Base-by-base conservation (phyloP, 53 echinoderm and acorn worm genomes). In the Apostichopus leukothele region DNA sequence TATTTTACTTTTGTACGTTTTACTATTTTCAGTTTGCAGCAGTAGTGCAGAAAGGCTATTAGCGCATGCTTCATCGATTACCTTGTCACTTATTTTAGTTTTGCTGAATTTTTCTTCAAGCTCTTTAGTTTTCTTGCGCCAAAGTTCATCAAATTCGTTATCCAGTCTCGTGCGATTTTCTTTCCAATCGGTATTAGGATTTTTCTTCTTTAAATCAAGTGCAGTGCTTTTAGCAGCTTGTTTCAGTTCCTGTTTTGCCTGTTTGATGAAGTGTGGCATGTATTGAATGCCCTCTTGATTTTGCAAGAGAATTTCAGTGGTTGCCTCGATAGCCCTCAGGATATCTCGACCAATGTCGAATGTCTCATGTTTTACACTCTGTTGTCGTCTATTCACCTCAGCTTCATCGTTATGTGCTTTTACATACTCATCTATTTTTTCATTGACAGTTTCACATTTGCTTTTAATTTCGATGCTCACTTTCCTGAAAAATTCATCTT, bases 351-450 rank as follows among this genome's bases (percentile, higher is more conserved):
- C 83, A 61, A 83, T 61, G 20, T 83, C 60, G 0, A 22, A 5
- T 60, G 83, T 55, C 5, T 18, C 55, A 61, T 55, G 1, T 27
- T 83, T 83, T 11, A 83, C 8, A 7, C 57, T 23, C 0, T 60
- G 14, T 3, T 61, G 19, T 6, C 60, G 59, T 4, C 83, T 19
- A 0, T 83, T 54, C 19, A 83, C 83, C 19, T 83, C 83, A 11
- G 4, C 83, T 83, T 83, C 59, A 59, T 83, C 22, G 18, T 19
- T 19, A 59, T 83, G 57, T 61, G 7, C 25, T 0, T 16, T 61
- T 23, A 83, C 55, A 22, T 83, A 83, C 3, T 83, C 66, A 61
- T 83, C 83, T 21, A 83, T 61, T 21, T 54, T 27, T 0, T 83
- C 19, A 3, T 22, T 1, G 7, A 83, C 83, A 9, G 11, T 60